Evolutionary conservation across 2,888 invertebrate species (phyloP), one percentile per base, ranked within the genome.

Genomic region (Tenthredo distinguenda): DNA sequence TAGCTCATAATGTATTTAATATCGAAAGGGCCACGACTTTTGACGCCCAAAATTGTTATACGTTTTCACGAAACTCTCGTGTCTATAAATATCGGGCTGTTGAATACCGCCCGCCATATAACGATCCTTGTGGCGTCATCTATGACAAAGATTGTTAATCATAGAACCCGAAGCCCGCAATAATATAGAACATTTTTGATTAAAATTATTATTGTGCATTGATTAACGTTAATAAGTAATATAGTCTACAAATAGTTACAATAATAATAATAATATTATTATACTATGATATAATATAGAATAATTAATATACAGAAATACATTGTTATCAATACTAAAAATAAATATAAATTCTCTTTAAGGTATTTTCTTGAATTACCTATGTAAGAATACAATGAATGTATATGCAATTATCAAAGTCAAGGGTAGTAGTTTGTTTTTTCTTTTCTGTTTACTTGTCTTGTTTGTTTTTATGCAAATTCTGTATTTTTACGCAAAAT

Each of bases 1-100:
- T 40, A 83, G 34, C 10, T 83, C 83, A 83, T 83, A 83, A 47
- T 85, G 84, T 87, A 86, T 86, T 88, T 87, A 87, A 87, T 76
- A 87, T 87, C 79, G 86, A 84, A 86, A 87, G 85, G 86, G 87
- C 88, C 88, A 87, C 87, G 88, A 90, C 55, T 91, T 92, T 92
- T 91, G 89, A 91, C 90, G 90, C 90, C 89, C 89, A 89, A 91
- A 47, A 91, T 88, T 90, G 89, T 88, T 89, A 89, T 89, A 86
- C 87, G 87, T 90, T 90, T 90, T 88, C 90, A 89, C 89, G 89
- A 90, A 90, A 91, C 90, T 91, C 91, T 88, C 87, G 87, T 87
- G 86, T 92, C 92, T 92, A 92, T 91, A 90, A 92, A 92, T 92
- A 92, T 91, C 91, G 87, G 89, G 79, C 88, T 87, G 90, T 92